phyloP scores from a whole-genome alignment of 2,888 invertebrate genomes.

The Rosalia funebris region DNA sequence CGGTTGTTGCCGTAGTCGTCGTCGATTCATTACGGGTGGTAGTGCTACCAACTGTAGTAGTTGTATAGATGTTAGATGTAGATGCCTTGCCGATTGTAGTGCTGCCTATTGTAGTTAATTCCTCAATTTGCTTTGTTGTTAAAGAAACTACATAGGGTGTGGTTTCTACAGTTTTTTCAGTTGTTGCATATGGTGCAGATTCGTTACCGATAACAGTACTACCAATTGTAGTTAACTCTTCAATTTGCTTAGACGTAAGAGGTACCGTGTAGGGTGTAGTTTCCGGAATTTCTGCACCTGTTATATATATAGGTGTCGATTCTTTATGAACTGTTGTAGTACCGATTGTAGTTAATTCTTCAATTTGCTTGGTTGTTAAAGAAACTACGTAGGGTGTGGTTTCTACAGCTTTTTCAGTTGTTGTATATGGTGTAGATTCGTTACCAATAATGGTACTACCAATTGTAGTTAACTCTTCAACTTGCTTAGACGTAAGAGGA shows the following conservation, averaged over 20 bases:
- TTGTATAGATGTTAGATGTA: neutral
- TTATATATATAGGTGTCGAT: neutral
- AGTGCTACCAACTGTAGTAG: neutral
- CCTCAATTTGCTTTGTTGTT: slow-evolving; percentile 25
- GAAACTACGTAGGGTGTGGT: neutral
- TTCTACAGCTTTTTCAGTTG: slow-evolving; percentile 26
- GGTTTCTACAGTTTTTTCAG: slow-evolving; percentile 6
- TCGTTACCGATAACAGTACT: slow-evolving; percentile 15
- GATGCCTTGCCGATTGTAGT: neutral
- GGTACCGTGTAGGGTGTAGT: no score
- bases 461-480: slow-evolving; percentile 29
- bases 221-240: slow-evolving; percentile 12
- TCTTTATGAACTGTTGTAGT: neutral
- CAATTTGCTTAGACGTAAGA: slow-evolving; percentile 1
- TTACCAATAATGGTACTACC: slow-evolving; percentile 11
- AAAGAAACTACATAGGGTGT: neutral
- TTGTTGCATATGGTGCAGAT: slow-evolving; percentile 2
- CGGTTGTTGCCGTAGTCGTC: neutral
- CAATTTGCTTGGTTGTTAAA: slow-evolving; percentile 1
- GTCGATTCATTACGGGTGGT: neutral
- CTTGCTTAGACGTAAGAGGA: slow-evolving; percentile 13
- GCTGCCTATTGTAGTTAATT: slow-evolving; percentile 14
- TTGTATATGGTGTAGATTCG: neutral
- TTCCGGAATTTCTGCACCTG: slow-evolving; percentile 8
- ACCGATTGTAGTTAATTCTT: slow-evolving; percentile 8